A percentile compares a stretch with the other conserved stretches of the same genome.
phyloP scores from a whole-genome alignment of 2,113 vertebrate genomes.

The Lates calcarifer region DNA sequence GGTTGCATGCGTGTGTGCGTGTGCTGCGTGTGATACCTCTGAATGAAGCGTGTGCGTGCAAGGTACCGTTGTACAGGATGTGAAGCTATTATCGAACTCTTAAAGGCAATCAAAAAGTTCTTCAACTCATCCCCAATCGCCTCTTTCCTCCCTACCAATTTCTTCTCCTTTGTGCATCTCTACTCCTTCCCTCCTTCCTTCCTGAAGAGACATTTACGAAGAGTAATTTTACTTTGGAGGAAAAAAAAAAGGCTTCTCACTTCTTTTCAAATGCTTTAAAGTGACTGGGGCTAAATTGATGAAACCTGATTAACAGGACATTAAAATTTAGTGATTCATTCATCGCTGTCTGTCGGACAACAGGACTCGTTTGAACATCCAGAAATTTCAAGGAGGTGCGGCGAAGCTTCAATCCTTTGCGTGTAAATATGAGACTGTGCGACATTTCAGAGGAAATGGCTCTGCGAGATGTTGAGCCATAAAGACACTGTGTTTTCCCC shows the following conservation, averaged over 20 bases:
- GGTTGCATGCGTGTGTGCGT: slow-evolving; percentile 19
- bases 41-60: slow-evolving; percentile 21
- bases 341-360: slow-evolving; percentile 50
- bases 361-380: slow-evolving; percentile 39
- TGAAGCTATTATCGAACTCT: slow-evolving; percentile 76
- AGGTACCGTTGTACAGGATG: slow-evolving; percentile 65
- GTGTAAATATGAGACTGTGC: slow-evolving; percentile 73
- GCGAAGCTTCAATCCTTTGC: slow-evolving; percentile 38
- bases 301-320: slow-evolving; percentile 61
- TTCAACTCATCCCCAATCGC: slow-evolving; percentile 46
- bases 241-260: slow-evolving; percentile 42
- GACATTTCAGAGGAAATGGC: slow-evolving; percentile 58
- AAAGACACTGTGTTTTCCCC: slow-evolving; percentile 72
- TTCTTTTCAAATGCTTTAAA: slow-evolving; percentile 76
- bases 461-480: slow-evolving; percentile 58
- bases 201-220: slow-evolving; percentile 61
- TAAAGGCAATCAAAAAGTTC: slow-evolving; percentile 77
- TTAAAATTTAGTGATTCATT: slow-evolving; percentile 60
- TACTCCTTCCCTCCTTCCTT: slow-evolving; percentile 15
- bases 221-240: slow-evolving; percentile 62
- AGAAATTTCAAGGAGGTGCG: slow-evolving; percentile 32
- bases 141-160: slow-evolving; percentile 75
- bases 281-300: slow-evolving; percentile 59
- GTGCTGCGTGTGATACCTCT: slow-evolving; percentile 3
- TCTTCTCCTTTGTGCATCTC: slow-evolving; percentile 61